Evolutionary conservation across 1,140 invertebrate genomes (phyloP).

Genomic region (Bombus terrestris): DNA sequence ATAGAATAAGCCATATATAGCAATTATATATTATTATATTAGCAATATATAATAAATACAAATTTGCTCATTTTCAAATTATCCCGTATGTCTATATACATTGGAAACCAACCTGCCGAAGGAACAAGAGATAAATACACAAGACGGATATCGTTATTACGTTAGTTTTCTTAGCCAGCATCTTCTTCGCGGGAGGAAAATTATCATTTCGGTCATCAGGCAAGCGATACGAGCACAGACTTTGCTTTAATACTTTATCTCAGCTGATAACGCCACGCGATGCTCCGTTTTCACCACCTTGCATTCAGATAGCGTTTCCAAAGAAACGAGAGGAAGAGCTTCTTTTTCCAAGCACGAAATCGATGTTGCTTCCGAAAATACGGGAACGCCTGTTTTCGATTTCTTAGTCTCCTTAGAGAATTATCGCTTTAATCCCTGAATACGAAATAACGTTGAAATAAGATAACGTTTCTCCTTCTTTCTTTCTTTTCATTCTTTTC

Average conservation of each 20-base stretch:
- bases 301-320: slow-evolving; percentile 1
- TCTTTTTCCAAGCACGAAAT: neutral
- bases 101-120: too few relatives aligned
- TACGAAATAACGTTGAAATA: neutral
- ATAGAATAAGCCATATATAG: neutral
- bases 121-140: neutral
- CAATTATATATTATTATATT: too few relatives aligned
- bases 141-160: neutral
- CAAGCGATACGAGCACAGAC: neutral
- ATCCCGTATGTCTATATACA: neutral
- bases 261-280: neutral
- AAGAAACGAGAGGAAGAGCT: neutral
- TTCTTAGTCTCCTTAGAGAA: neutral
- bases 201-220: slow-evolving; percentile 15
- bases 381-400: neutral
- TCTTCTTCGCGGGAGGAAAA: neutral
- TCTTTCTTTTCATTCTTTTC: too few relatives aligned
- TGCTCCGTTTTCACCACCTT: slow-evolving; percentile 13
- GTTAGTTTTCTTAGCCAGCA: neutral
- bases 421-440: slow-evolving; percentile 20
- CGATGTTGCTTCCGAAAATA: slow-evolving; percentile 9
- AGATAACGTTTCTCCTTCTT: too few relatives aligned
- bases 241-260: neutral
- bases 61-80: neutral
- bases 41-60: too few relatives aligned